phyloP scores from a whole-genome alignment of 2,113 vertebrate species.

The Ellobius talpinus region DNA sequence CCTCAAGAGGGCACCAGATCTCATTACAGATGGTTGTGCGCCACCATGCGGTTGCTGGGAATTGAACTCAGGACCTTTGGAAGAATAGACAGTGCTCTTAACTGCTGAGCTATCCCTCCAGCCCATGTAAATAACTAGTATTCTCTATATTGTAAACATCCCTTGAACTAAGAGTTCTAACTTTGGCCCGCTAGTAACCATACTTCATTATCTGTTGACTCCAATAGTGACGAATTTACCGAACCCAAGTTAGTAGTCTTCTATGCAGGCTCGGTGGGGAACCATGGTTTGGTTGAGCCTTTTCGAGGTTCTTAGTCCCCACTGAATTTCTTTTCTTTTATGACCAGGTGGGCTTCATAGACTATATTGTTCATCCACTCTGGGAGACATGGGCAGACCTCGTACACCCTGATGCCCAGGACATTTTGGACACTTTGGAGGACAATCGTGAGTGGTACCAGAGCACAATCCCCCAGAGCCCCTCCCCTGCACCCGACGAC shows the following conservation, averaged over 20 bases:
- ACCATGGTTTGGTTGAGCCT: background rate
- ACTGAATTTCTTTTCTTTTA: slow-evolving; percentile 55
- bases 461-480: slow-evolving; percentile 99
- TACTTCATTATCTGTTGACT: background rate
- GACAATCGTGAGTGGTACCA: slow-evolving; percentile 99
- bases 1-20: too few species aligned
- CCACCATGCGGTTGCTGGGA: too few species aligned
- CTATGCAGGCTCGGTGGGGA: background rate
- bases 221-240: background rate
- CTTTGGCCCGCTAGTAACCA: background rate
- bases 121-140: background rate
- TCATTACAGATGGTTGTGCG: too few species aligned
- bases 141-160: background rate
- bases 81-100: too few species aligned
- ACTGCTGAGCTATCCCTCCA: too few species aligned
- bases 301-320: background rate
- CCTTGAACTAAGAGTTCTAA: background rate
- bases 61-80: too few species aligned
- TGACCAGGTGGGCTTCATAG: slow-evolving; percentile 97
- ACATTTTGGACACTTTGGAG: slow-evolving; percentile 98
- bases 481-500: slow-evolving; percentile 95
- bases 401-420: slow-evolving; percentile 98
- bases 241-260: background rate
- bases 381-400: slow-evolving; percentile 99
- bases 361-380: slow-evolving; percentile 99